Conservation (phyloP, 2,113 vertebrate genomes). For the Oreochromis spilurus region DNA sequence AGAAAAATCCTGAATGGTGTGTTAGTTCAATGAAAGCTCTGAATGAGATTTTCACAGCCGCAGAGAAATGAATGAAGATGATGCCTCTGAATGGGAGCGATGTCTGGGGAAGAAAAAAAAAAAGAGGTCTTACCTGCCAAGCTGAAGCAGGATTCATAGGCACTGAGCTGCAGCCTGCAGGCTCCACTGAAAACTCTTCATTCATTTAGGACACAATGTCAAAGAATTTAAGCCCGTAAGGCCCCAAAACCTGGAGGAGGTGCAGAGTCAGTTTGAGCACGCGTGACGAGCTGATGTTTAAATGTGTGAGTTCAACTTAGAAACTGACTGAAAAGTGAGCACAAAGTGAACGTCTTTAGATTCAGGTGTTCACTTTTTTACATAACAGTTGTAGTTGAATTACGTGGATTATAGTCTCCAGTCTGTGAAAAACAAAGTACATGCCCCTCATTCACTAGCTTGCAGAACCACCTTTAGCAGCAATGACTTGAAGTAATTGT, state of each 20-base stretch:
- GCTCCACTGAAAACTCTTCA: not conserved
- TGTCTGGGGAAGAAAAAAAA: not conserved
- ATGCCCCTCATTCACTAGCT: not conserved
- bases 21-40: constrained; percentile 22
- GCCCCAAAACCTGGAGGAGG: not conserved
- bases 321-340: not conserved
- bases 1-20: constrained; percentile 48
- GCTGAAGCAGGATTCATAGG: not conserved
- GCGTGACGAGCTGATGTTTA: not conserved
- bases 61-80: constrained; percentile 44
- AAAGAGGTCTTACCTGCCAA: not conserved
- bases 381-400: not conserved
- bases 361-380: not conserved
- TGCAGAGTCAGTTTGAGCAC: not conserved
- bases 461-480: not conserved
- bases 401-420: not conserved
- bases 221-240: not conserved
- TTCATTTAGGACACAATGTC: not conserved
- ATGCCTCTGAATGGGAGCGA: constrained; percentile 36
- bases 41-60: constrained; percentile 50
- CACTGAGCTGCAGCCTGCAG: not conserved
- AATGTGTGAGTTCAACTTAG: not conserved
- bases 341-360: not conserved
- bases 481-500: not conserved
- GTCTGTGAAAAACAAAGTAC: not conserved